Conservation (phyloP, 2,888 invertebrate species). For the Drosophila macrospina region DNA sequence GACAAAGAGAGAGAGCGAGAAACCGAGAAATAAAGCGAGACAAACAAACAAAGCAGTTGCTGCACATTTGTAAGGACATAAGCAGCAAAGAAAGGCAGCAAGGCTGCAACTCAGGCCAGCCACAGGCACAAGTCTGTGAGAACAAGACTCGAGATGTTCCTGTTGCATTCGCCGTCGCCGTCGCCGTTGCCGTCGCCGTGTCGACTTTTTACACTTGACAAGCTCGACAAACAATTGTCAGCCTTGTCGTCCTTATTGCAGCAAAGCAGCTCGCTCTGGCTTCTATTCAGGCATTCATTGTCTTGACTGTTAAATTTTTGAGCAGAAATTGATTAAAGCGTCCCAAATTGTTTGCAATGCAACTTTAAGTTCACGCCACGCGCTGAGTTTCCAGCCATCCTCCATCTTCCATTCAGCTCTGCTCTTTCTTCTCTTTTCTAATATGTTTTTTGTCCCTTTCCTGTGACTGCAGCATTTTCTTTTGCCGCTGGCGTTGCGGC, state of each 20-base stretch:
- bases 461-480: conserved; percentile 63
- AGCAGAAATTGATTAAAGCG: conserved; percentile 76
- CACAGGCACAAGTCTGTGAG: conserved; percentile 2
- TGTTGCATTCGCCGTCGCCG: conserved; percentile 65
- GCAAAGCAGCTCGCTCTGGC: neutral
- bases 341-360: conserved; percentile 63
- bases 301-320: conserved; percentile 74
- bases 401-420: neutral
- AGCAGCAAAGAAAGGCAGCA: conserved; percentile 21
- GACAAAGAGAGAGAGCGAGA: conserved; percentile 13
- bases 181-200: conserved; percentile 23
- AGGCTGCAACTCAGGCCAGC: neutral
- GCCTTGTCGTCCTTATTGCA: conserved; percentile 58
- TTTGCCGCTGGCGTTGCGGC: conserved; percentile 70
- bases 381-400: conserved; percentile 16
- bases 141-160: conserved; percentile 42
- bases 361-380: conserved; percentile 53
- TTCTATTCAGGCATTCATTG: conserved; percentile 46
- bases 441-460: neutral
- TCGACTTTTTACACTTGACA: conserved; percentile 72
- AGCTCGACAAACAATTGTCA: conserved; percentile 79
- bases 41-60: conserved; percentile 63
- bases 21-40: conserved; percentile 63
- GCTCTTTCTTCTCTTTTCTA: neutral
- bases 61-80: conserved; percentile 70